A percentile compares a stretch with the other conserved stretches of the same genome.
phyloP scores from a whole-genome alignment of 2,113 vertebrate genomes.

The Rhadina sibilatrix region DNA sequence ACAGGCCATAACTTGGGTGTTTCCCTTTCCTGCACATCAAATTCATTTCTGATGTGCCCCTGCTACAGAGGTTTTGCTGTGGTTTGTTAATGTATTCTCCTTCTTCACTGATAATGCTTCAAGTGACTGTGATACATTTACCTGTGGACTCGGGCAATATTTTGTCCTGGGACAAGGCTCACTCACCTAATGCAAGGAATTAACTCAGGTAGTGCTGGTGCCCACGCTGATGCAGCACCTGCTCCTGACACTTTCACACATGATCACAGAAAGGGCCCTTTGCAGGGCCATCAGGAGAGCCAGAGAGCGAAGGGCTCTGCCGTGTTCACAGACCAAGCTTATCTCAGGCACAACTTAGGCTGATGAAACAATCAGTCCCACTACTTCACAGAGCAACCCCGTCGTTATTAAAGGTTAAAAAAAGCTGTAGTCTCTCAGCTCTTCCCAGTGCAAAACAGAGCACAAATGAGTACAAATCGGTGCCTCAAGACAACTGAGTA shows the following conservation, averaged over 20 bases:
- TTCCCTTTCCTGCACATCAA: neutral
- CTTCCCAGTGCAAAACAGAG: neutral
- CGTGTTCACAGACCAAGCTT: neutral
- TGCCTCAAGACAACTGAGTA: neutral
- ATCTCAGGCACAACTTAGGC: neutral
- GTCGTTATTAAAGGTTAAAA: neutral
- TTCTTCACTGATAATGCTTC: neutral
- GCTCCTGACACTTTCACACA: neutral
- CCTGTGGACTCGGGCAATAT: neutral
- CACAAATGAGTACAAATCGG: neutral
- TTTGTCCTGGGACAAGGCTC: neutral
- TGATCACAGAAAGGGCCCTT: neutral
- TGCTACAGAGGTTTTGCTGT: neutral
- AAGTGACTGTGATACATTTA: neutral
- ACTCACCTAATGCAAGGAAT: neutral
- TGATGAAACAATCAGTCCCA: slow-evolving; percentile 13
- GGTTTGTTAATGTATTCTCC: neutral
- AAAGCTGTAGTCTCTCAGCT: neutral
- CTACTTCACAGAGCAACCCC: neutral
- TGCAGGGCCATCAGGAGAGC: neutral
- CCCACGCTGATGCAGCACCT: neutral
- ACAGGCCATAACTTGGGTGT: neutral
- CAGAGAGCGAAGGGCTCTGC: neutral
- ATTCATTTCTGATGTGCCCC: neutral
- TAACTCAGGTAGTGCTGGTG: neutral